Conservation (phyloP, 2,888 invertebrate genomes). For the Mycalesis mineus region DNA sequence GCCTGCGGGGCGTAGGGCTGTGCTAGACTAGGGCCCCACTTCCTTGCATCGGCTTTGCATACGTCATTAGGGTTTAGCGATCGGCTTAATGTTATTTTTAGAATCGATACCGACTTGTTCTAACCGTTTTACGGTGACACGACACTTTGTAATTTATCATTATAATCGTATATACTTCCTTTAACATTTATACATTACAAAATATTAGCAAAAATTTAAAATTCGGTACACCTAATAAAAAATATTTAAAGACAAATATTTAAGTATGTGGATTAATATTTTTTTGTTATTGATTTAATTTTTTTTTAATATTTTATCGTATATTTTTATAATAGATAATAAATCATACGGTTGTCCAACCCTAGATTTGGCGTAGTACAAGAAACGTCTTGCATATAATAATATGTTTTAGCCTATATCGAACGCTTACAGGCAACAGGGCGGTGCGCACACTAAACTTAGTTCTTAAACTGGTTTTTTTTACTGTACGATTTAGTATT, state of each 20-base stretch:
- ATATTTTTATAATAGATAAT: background rate
- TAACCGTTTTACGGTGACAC: conserved; percentile 5
- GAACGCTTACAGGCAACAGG: conserved; percentile 46
- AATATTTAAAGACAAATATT: too few relatives aligned
- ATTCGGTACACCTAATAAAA: too few relatives aligned
- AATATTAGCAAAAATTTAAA: too few relatives aligned
- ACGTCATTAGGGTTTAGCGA: conserved; percentile 18
- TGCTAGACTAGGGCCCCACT: conserved; percentile 49
- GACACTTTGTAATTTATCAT: background rate
- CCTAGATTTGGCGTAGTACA: conserved; percentile 74
- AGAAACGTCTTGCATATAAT: conserved; percentile 79
- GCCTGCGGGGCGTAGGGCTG: conserved; percentile 77
- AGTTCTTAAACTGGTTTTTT: conserved; percentile 13
- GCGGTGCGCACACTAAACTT: conserved; percentile 21
- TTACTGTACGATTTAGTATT: conserved; percentile 6
- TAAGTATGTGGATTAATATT: too few relatives aligned
- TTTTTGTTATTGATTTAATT: too few relatives aligned
- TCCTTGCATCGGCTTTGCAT: conserved; percentile 26
- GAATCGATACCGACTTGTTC: conserved; percentile 15
- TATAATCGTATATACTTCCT: background rate
- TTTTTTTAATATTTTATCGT: background rate
- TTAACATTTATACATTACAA: too few relatives aligned
- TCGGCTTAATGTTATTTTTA: conserved; percentile 21
- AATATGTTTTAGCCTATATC: conserved; percentile 78
- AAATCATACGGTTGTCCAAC: conserved; percentile 45